Conservation (phyloP, 1,140 invertebrate species). For the Drosophila lowei region DNA sequence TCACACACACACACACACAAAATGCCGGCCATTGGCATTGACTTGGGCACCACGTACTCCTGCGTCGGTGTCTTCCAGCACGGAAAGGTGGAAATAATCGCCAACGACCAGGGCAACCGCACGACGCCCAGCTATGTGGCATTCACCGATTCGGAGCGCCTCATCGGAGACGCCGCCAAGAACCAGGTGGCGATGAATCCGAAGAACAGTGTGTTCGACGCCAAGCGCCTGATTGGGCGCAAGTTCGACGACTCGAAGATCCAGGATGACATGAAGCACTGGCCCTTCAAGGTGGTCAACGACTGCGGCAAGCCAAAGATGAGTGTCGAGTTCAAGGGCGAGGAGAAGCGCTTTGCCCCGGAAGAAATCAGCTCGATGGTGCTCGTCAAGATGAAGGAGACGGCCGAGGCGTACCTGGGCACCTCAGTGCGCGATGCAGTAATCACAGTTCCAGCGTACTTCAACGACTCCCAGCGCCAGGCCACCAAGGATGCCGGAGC, state of each 20-base stretch:
- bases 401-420: constrained; percentile 90
- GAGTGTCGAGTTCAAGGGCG: constrained; percentile 89
- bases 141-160: constrained; percentile 92
- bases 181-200: constrained; percentile 91
- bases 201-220: constrained; percentile 91
- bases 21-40: constrained; percentile 88
- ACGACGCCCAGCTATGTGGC: constrained; percentile 96
- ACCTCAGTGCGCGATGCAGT: constrained; percentile 86
- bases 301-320: constrained; percentile 88
- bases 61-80: constrained; percentile 92
- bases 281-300: constrained; percentile 89
- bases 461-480: constrained; percentile 87
- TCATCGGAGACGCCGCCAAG: constrained; percentile 93
- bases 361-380: constrained; percentile 92
- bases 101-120: constrained; percentile 95
- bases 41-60: constrained; percentile 91
- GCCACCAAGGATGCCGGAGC: constrained; percentile 87
- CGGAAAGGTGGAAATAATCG: constrained; percentile 95
- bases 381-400: constrained; percentile 91
- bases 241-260: constrained; percentile 88
- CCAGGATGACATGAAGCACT: constrained; percentile 89
- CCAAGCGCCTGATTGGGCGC: constrained; percentile 87
- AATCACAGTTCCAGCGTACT: constrained; percentile 86
- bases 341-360: constrained; percentile 88
- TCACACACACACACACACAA: constrained; percentile 40